Conservation (phyloP, 2,888 invertebrate genomes). For the Protodeltote pygarga region DNA sequence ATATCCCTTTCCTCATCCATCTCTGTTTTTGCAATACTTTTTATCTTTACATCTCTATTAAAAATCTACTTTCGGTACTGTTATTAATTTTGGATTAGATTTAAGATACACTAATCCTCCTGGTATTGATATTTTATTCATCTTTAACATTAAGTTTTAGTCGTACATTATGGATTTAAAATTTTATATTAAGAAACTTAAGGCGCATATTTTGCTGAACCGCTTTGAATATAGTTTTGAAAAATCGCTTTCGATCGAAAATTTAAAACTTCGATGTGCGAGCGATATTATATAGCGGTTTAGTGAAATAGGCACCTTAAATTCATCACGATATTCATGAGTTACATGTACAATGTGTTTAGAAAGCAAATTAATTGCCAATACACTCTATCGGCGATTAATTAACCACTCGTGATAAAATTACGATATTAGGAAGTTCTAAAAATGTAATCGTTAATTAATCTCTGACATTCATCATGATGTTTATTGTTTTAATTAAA, state of each 20-base stretch:
- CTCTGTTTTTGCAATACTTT: background rate
- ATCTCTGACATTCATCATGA: constrained; percentile 10
- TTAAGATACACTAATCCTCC: background rate
- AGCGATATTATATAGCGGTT: too few species aligned
- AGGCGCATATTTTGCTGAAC: too few species aligned
- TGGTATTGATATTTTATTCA: constrained; percentile 6
- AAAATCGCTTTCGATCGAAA: too few species aligned
- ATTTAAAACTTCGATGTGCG: too few species aligned
- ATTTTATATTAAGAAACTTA: constrained; percentile 29
- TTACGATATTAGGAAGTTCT: constrained; percentile 17
- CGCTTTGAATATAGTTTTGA: too few species aligned
- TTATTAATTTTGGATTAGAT: constrained; percentile 1
- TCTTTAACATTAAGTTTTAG: constrained; percentile 26
- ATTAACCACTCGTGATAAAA: constrained; percentile 13
- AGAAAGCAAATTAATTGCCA: constrained; percentile 38
- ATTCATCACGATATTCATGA: constrained; percentile 28
- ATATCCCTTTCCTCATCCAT: background rate
- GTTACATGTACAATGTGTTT: constrained; percentile 24
- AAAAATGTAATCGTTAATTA: constrained; percentile 10
- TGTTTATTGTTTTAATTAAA: constrained; percentile 13
- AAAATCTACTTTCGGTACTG: background rate
- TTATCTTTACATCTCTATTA: background rate
- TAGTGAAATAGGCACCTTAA: too few species aligned
- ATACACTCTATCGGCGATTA: constrained; percentile 14
- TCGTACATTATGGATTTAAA: too few species aligned